Evolutionary conservation across 1,140 invertebrate species (phyloP).

Genomic region (Pomacea maculata): DNA sequence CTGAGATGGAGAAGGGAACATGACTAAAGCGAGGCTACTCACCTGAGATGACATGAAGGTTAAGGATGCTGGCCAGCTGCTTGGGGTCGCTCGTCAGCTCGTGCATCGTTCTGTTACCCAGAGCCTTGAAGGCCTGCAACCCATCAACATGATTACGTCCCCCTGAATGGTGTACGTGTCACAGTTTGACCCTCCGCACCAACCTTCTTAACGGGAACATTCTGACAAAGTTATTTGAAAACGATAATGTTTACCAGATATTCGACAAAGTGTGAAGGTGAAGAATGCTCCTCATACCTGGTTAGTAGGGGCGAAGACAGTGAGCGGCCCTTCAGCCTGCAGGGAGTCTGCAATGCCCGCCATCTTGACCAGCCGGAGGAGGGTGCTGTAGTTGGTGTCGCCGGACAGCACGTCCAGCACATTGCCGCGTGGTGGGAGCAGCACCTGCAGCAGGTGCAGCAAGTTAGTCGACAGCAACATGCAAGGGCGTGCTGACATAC

Average conservation of each 20-base stretch:
- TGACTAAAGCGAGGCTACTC: neutral
- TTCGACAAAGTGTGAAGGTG: neutral
- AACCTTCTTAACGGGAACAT: neutral
- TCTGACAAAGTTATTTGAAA: neutral
- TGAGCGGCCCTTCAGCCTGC: constrained; percentile 40
- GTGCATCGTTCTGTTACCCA: constrained; percentile 35
- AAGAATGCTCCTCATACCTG: constrained; percentile 26
- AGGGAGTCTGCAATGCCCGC: constrained; percentile 42
- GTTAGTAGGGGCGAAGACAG: constrained; percentile 53
- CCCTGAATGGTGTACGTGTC: neutral
- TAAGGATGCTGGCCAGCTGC: constrained; percentile 29
- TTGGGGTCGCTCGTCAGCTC: constrained; percentile 54
- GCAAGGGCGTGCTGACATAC: neutral
- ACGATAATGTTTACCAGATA: too few species aligned
- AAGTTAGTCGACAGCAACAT: neutral
- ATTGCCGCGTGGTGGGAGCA: constrained; percentile 46
- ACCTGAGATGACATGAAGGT: constrained; percentile 40
- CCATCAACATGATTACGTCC: neutral
- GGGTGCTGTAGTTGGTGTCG: constrained; percentile 36
- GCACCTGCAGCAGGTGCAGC: constrained; percentile 30
- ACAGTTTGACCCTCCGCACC: neutral
- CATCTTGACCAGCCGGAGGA: constrained; percentile 43
- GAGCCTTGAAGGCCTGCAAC: constrained; percentile 34
- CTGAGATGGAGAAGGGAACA: constrained; percentile 9
- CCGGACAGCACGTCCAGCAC: constrained; percentile 41